Base-by-base conservation (phyloP, 2,797 vertebrate species). In the Cynopterus sphinx region DNA sequence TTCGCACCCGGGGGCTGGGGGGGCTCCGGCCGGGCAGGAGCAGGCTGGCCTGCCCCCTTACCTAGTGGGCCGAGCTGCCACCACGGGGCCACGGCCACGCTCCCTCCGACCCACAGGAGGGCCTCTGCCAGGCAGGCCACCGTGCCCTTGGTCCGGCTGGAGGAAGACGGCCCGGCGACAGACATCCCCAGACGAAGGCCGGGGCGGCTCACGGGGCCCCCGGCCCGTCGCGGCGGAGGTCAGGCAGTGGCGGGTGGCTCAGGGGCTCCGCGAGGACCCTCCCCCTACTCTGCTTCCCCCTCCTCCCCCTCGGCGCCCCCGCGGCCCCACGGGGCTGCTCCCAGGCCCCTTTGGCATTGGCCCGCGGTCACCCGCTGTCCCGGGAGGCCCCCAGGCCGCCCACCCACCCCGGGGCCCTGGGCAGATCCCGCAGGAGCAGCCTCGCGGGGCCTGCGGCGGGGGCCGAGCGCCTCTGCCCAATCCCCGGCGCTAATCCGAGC, bases 61-160 rank as follows among this genome's bases (percentile, higher is more conserved):
- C 99, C 99, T 97, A 99, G 98, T 70, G 98, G 99, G 61, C 99
- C 99, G 0, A 99, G 98, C 95, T 98, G 99, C 99, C 99, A 99
- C 55, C 96, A 98, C 0, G 99, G 99, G 28, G 98, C 98, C 4
- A 99, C 97, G 4, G 98, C 97, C 24, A 99, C 98, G 39, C 98
- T 99, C 87, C 98, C 98, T 31, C 99, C 98, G 24, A 99, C 99
- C 99, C 99, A 99, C 98, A 99, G 99, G 96, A 99, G 98, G 12
- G 99, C 99, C 88, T 99, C 99, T 0, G 99, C 98, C 96, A 99
- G 96, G 2, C 95, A 92, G 55, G 98, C 98, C 83, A 98, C 97
- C 0, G 98, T 98, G 68, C 98, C 97, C 92, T 98, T 98, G 61
- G 98, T 97, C 49, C 81, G 97, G 79, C 97, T 97, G 79, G 98